Conservation (phyloP, 2,888 invertebrate genomes). For the Chymomyza fuscimana region DNA sequence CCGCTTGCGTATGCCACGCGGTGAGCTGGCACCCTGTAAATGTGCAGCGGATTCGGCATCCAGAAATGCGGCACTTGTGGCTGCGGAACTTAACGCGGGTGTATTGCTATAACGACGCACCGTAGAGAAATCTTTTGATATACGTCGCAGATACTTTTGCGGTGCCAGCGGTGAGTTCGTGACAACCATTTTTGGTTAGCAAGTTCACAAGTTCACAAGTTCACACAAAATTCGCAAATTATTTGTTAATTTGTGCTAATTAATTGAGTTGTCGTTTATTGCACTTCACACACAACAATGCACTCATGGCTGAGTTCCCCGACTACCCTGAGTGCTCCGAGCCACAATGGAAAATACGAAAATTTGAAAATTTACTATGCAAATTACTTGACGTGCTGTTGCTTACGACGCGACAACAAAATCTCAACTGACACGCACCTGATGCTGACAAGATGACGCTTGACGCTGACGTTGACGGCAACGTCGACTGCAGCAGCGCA, state of each 20-base stretch:
- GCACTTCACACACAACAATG: background rate
- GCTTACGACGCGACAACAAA: slow-evolving; percentile 29
- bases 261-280: slow-evolving; percentile 27
- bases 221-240: background rate
- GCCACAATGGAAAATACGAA: too few species aligned
- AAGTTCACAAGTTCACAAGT: slow-evolving; percentile 2
- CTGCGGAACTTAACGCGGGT: slow-evolving; percentile 33
- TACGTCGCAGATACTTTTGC: slow-evolving; percentile 69
- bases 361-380: background rate
- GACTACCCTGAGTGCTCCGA: too few species aligned
- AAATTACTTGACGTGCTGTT: background rate
- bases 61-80: slow-evolving; percentile 31
- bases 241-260: slow-evolving; percentile 47
- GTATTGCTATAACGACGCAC: slow-evolving; percentile 73
- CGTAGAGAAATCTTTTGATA: slow-evolving; percentile 73
- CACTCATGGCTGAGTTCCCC: background rate
- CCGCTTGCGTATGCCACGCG: slow-evolving; percentile 66
- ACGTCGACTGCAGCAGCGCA: background rate
- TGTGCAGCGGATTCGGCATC: slow-evolving; percentile 18
- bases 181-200: slow-evolving; percentile 50
- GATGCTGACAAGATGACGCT: slow-evolving; percentile 24
- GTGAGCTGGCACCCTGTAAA: slow-evolving; percentile 33
- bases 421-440: slow-evolving; percentile 54
- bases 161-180: slow-evolving; percentile 59
- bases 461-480: background rate